Evolutionary conservation across 2,797 vertebrate species (phyloP), one percentile per base, ranked within the genome.

Genomic region (Lacerta bilineata): DNA sequence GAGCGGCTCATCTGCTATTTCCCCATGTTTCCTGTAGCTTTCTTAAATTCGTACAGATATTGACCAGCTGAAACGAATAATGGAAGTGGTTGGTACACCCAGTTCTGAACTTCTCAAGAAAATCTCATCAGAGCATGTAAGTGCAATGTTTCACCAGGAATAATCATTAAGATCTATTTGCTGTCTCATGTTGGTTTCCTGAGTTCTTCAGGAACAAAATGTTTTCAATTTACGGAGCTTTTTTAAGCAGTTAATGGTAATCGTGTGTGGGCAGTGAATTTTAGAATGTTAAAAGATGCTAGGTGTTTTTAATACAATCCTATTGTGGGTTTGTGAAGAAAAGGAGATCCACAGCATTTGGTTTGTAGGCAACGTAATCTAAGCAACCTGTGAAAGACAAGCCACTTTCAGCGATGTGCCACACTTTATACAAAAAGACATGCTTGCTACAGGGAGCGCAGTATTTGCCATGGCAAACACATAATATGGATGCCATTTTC

Each of bases 71-170:
- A 99, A 99, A 95, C 98, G 98, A 95, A 99, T 99, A 97, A 99
- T 99, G 99, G 99, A 99, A 95, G 97, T 99, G 91, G 98, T 99
- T 87, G 99, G 99, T 82, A 99, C 99, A 0, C 99, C 99, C 9
- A 98, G 98, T 41, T 98, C 98, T 0, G 98, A 99, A 59, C 98
- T 99, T 88, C 95, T 99, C 33, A 98, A 98, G 95, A 99, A 99
- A 95, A 99, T 99, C 89, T 99, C 99, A 82, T 99, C 99, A 0
- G 99, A 99, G 93, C 99, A 99, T 18, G 99, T 99, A 93, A 98
- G 98, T 97, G 87, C 4, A 59, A 5, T 80, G 46, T 77, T 64
- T 88, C 13, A 1, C 13, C 74, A 66, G 3, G 25, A 75, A 84
- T 64, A 18, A 36, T 85, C 0, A 71, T 39, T 91, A 72, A 17